phyloP scores from a whole-genome alignment of 2,113 vertebrate genomes.

The Ameiurus melas region DNA sequence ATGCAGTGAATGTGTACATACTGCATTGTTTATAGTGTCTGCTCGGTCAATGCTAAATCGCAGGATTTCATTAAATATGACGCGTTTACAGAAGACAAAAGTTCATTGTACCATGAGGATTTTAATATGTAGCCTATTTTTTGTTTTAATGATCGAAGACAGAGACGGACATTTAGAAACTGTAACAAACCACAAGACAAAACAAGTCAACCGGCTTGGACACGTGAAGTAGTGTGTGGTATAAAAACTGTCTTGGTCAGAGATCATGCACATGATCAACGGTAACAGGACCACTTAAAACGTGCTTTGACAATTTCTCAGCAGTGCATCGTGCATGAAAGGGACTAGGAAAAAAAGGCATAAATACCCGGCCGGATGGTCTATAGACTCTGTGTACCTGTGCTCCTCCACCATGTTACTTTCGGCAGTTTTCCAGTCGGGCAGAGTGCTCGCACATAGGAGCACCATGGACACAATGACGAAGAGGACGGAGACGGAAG shows the following conservation, averaged over 20 bases:
- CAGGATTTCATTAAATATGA: background rate
- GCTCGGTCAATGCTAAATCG: background rate
- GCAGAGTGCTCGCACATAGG: slow-evolving; percentile 93
- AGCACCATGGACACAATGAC: slow-evolving; percentile 96
- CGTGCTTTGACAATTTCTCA: slow-evolving; percentile 9
- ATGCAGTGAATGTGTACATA: background rate
- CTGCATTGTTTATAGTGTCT: background rate
- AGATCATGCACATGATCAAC: slow-evolving; percentile 15
- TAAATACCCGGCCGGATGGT: slow-evolving; percentile 59
- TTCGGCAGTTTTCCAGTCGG: slow-evolving; percentile 88
- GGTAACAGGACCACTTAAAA: background rate
- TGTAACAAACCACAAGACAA: slow-evolving; percentile 54
- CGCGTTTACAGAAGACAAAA: background rate
- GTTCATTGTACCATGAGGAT: background rate
- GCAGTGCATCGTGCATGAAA: slow-evolving; percentile 13
- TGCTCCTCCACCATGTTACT: slow-evolving; percentile 87
- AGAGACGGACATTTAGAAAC: slow-evolving; percentile 55
- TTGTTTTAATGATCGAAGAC: slow-evolving; percentile 47
- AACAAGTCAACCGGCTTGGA: slow-evolving; percentile 20
- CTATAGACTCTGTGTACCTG: slow-evolving; percentile 83
- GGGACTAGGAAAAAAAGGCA: slow-evolving; percentile 37
- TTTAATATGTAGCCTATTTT: background rate
- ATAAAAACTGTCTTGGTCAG: slow-evolving; percentile 1
- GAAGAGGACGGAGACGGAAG: slow-evolving; percentile 88
- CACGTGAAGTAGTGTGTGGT: slow-evolving; percentile 7